Evolutionary conservation across 1,140 invertebrate genomes (phyloP).

Genomic region (Drosophila quadrilineata): DNA sequence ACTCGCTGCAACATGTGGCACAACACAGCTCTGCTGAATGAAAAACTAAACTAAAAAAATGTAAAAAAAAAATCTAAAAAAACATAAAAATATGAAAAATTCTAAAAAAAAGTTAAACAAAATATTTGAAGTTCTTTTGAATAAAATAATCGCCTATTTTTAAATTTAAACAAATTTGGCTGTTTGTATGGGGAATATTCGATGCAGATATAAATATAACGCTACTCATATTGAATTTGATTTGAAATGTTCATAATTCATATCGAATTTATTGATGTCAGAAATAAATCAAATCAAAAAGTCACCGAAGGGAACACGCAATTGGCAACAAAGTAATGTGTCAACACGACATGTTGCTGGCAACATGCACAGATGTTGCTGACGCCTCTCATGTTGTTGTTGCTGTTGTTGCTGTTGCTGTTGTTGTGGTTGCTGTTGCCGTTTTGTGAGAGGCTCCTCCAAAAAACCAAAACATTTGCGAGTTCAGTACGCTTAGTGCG

Average conservation of each 20-base stretch:
- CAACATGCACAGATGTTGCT: conserved; percentile 36
- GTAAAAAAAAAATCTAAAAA: too few species aligned
- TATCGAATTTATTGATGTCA: too few species aligned
- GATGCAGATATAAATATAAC: too few species aligned
- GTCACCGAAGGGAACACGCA: background rate
- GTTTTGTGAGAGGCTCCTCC: conserved; percentile 55
- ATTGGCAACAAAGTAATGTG: background rate
- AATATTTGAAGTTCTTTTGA: too few species aligned
- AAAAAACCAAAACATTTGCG: conserved; percentile 51
- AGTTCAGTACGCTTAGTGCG: conserved; percentile 80
- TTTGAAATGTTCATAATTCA: too few species aligned
- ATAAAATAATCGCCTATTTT: background rate
- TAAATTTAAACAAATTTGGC: background rate
- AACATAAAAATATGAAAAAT: background rate
- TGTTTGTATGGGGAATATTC: too few species aligned
- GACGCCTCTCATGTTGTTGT: background rate
- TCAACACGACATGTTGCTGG: conserved; percentile 30
- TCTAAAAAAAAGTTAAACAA: too few species aligned
- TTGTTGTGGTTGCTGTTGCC: background rate
- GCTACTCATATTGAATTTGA: too few species aligned
- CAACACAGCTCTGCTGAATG: background rate
- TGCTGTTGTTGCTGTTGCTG: conserved; percentile 15
- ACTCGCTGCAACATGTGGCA: conserved; percentile 61
- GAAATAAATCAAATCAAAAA: too few species aligned
- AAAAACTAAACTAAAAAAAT: too few species aligned